Evolutionary conservation across 1,140 invertebrate species (phyloP).

Genomic region (Lepidurus couesii): DNA sequence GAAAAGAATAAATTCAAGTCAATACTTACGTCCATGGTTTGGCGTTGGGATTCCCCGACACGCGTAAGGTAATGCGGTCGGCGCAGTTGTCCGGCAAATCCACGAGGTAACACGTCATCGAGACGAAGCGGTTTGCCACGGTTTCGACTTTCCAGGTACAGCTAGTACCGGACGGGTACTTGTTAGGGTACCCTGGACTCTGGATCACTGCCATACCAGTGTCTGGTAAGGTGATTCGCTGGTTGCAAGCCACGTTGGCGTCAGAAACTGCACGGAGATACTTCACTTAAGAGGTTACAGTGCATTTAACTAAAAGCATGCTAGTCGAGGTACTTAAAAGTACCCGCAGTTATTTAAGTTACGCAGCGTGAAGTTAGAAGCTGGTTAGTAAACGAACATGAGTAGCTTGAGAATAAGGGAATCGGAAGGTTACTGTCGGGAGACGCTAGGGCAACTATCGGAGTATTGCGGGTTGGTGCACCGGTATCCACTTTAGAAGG

Average conservation of each 20-base stretch:
- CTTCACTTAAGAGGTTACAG: not conserved
- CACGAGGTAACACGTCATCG: not conserved
- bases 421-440: not conserved
- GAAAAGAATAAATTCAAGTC: too few relatives aligned
- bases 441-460: not conserved
- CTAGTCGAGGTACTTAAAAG: too few relatives aligned
- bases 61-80: not conserved
- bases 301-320: not conserved
- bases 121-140: not conserved
- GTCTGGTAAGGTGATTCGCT: not conserved
- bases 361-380: too few relatives aligned
- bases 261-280: not conserved
- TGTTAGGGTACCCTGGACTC: not conserved
- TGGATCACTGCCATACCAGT: not conserved
- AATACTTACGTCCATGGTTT: not conserved
- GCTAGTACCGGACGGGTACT: not conserved
- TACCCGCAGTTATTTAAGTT: too few relatives aligned
- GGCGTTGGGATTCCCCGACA: not conserved
- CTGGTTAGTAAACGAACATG: too few relatives aligned
- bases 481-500: not conserved
- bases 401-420: too few relatives aligned
- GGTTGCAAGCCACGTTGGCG: not conserved
- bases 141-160: not conserved
- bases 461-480: not conserved
- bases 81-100: not conserved